Evolutionary conservation across 2,113 vertebrate genomes (phyloP).

Genomic region (Oxyura jamaicensis): DNA sequence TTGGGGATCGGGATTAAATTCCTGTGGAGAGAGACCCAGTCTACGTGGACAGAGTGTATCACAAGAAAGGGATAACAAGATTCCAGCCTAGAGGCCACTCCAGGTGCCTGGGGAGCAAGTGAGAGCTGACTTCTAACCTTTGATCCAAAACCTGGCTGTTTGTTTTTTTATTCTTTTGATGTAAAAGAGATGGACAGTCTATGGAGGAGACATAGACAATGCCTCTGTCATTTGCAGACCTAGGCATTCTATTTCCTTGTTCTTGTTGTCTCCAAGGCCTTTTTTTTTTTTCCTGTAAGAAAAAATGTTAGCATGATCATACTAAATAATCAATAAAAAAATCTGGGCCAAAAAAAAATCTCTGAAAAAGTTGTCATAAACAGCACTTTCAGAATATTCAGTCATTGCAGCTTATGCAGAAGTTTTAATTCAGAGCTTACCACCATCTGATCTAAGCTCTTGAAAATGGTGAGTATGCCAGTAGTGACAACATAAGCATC

Average conservation of each 20-base stretch:
- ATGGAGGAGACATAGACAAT: background rate
- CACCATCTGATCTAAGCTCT: background rate
- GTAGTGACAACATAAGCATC: background rate
- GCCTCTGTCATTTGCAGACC: background rate
- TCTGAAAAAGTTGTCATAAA: background rate
- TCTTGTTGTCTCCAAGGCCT: background rate
- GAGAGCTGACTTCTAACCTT: background rate
- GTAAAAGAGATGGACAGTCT: background rate
- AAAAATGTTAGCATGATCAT: background rate
- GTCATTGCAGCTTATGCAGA: background rate
- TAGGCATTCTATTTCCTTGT: background rate
- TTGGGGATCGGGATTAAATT: background rate
- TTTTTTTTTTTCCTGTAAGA: accelerated
- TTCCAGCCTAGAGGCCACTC: background rate
- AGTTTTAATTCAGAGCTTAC: background rate
- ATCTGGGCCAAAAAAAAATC: background rate
- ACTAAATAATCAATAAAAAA: background rate
- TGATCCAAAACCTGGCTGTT: background rate
- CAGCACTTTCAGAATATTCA: background rate
- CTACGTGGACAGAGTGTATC: background rate
- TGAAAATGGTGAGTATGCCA: background rate
- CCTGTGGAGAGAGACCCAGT: background rate
- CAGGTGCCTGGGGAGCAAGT: background rate
- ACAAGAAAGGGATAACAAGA: background rate
- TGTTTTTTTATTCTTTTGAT: background rate